Evolutionary conservation across 1,140 invertebrate genomes (phyloP), one percentile per base, ranked within the genome.

Genomic region (Lasaia peninsularis): DNA sequence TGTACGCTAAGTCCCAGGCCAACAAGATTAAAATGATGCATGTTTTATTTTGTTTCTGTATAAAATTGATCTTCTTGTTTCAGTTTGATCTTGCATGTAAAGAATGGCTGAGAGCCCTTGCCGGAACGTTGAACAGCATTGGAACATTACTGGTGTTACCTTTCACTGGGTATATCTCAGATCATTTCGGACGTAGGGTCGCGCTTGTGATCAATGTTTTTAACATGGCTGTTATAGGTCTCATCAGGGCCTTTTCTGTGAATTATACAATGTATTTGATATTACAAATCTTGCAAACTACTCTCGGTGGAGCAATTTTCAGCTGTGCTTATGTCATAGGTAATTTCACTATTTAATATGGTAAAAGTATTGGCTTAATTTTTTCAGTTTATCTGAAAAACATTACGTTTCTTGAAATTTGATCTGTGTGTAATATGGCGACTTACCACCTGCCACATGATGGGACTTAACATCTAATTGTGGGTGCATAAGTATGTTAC

Each of bases 201-300:
- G 71, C 91, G 2, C 91, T 95, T 20, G 92, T 94, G 74, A 92
- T 94, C 60, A 84, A 93, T 56, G 92, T 84, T 7, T 78, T 78
- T 54, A 86, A 81, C 63, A 11, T 81, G 10, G 91, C 90, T 2
- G 67, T 93, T 1, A 83, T 92, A 24, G 93, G 94, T 4, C 70
- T 95, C 24, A 89, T 92, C 21, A 89, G 92, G 57, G 92, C 93
- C 2, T 94, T 94, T 68, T 91, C 93, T 3, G 89, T 91, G 12
- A 92, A 90, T 75, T 95, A 94, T 67, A 79, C 85, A 34, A 91
- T 91, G 83, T 95, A 94, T 63, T 21, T 89, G 10, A 63, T 90
- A 1, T 90, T 95, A 20, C 93, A 94, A 78, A 90, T 94, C 33
- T 65, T 94, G 12, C 93, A 94, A 64, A 87, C 90, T 12, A 91